Percentiles rank a stretch among this genome's conserved stretches.
phyloP scores from a whole-genome alignment of 2,113 vertebrate genomes.

The Pithys albifrons region DNA sequence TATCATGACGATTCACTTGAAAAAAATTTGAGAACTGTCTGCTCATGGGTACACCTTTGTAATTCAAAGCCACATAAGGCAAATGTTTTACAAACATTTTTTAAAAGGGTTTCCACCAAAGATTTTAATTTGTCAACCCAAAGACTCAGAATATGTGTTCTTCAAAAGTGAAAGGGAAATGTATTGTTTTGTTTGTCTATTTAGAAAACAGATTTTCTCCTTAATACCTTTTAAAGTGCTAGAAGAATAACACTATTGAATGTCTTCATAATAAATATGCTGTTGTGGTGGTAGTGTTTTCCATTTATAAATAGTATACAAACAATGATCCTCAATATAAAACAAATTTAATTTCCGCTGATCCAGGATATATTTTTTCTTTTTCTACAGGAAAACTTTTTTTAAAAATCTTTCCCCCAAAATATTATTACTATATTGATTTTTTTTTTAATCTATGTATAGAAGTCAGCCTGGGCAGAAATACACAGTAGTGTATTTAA shows the following conservation, averaged over 20 bases:
- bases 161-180: not conserved
- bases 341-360: not conserved
- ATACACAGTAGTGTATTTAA: not conserved
- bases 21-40: not conserved
- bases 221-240: not conserved
- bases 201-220: not conserved
- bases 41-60: not conserved
- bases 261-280: not conserved
- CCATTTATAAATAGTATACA: not conserved
- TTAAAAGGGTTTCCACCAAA: not conserved
- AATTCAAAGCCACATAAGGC: not conserved
- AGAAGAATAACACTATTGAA: not conserved
- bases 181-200: not conserved
- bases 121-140: not conserved
- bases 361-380: not conserved
- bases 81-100: not conserved
- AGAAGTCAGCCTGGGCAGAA: not conserved
- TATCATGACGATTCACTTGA: not conserved
- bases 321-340: not conserved
- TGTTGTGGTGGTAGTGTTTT: not conserved
- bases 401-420: not conserved
- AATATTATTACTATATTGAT: not conserved
- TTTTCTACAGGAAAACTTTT: not conserved
- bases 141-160: not conserved
- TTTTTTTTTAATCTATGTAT: not conserved